Conservation (phyloP, 2,888 invertebrate genomes). For the Smittia sp. region DNA sequence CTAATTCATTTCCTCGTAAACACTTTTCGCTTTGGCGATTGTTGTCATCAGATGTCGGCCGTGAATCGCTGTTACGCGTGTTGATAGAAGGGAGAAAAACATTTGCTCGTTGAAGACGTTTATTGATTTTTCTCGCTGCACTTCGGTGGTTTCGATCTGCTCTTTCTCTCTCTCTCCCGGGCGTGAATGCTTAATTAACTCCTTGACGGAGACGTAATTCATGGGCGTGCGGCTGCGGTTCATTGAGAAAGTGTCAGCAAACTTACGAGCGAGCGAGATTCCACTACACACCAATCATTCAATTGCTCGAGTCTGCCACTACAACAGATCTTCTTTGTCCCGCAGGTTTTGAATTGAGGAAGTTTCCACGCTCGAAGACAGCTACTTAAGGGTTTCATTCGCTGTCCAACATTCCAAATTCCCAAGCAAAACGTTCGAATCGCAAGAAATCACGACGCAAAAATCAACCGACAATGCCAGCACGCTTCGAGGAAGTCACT, state of each 20-base stretch:
- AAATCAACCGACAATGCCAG: conserved; percentile 60
- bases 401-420: conserved; percentile 26
- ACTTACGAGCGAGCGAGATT: too few species aligned
- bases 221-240: too few species aligned
- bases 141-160: background rate
- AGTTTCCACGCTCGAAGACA: background rate
- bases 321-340: background rate
- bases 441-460: conserved; percentile 40
- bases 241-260: too few species aligned
- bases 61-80: too few species aligned
- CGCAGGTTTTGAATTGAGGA: background rate
- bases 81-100: too few species aligned
- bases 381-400: background rate
- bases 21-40: background rate
- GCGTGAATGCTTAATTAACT: too few species aligned
- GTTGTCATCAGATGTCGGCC: conserved; percentile 8
- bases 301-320: background rate
- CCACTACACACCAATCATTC: too few species aligned
- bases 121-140: background rate
- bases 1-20: background rate
- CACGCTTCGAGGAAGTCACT: conserved; percentile 61
- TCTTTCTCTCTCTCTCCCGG: too few species aligned
- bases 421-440: conserved; percentile 33
- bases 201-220: too few species aligned
- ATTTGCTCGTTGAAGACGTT: background rate